Evolutionary conservation across 2,797 vertebrate genomes (phyloP), one percentile per base, ranked within the genome.

Genomic region (Triplophysa yarkandensis): DNA sequence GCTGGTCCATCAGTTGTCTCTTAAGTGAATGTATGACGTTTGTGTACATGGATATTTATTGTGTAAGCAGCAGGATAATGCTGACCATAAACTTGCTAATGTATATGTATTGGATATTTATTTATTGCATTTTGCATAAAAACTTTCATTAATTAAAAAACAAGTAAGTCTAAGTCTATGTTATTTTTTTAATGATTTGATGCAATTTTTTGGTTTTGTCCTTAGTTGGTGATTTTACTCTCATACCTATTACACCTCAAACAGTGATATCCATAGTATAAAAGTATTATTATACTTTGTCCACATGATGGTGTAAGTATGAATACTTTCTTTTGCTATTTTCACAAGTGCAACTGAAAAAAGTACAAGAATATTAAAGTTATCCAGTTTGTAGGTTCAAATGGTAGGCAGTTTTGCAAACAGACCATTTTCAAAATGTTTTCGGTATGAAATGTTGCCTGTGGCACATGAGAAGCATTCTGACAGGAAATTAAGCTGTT

Each of bases 61-160:
- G 41, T 28, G n/a, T 73, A 30, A 44, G 21, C 36, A 34, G 17
- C 25, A 39, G 17, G 2, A 32, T 36, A 66, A 13, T 58, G 19
- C 23, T 72, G 41, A 63, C 13, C 6, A 17, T 23, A 41, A 54
- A 34, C 3, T 1, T 61, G 10, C 10, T 44, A 55, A 74, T 66
- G 21, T 65, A 74, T 46, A 65, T 74, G 19, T 58, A 58, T 44
- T 3, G 13, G n/a, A 74, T 58, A 27, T 74, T 67, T 74, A 74
- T 74, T 74, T 74, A 74, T 74, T 67, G 27, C 16, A 6, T 13
- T 55, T 43, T 64, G 7, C 52, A 54, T 43, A 25, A 27, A 34
- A 34, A 14, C 2, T 13, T 39, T 2, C 9, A 36, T 8, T 10
- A n/a, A 36, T 36, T 36, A 14, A 30, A 39, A 13, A 3, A 39